Percentiles rank a stretch among this genome's conserved stretches.
phyloP scores from a whole-genome alignment of 1,140 invertebrate species.

The Drosophila sp. region DNA sequence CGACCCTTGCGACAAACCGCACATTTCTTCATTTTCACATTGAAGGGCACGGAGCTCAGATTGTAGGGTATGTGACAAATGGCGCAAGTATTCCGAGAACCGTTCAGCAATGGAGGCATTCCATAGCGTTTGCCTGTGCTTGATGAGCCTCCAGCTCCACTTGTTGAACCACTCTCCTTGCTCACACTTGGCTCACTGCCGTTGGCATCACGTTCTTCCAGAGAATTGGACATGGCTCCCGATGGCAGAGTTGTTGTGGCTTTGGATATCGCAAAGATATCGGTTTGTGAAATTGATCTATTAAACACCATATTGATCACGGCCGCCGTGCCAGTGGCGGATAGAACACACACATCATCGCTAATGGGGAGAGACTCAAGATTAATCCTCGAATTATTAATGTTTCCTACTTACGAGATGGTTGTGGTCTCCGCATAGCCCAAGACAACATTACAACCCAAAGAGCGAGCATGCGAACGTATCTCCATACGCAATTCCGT shows the following conservation, averaged over 20 bases:
- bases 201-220: constrained; percentile 70
- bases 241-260: constrained; percentile 31
- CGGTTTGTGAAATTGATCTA: constrained; percentile 74
- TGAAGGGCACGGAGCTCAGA: constrained; percentile 88
- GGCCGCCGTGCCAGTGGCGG: constrained; percentile 96
- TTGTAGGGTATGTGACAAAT: constrained; percentile 93
- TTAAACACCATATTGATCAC: constrained; percentile 88
- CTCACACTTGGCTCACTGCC: constrained; percentile 53
- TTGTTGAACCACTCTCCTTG: constrained; percentile 57
- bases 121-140: constrained; percentile 56
- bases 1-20: constrained; percentile 89
- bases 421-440: constrained; percentile 95
- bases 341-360: constrained; percentile 97
- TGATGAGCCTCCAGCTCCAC: constrained; percentile 49
- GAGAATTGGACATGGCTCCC: constrained; percentile 64
- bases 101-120: constrained; percentile 41
- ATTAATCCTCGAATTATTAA: neutral
- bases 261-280: constrained; percentile 69
- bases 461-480: constrained; percentile 93
- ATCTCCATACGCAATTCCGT: constrained; percentile 97
- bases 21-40: constrained; percentile 86
- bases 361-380: constrained; percentile 83
- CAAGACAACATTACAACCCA: constrained; percentile 96
- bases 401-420: constrained; percentile 89
- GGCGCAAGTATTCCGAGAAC: constrained; percentile 75